Conservation (phyloP, 2,113 vertebrate species). For the Psephotus haematonotus region DNA sequence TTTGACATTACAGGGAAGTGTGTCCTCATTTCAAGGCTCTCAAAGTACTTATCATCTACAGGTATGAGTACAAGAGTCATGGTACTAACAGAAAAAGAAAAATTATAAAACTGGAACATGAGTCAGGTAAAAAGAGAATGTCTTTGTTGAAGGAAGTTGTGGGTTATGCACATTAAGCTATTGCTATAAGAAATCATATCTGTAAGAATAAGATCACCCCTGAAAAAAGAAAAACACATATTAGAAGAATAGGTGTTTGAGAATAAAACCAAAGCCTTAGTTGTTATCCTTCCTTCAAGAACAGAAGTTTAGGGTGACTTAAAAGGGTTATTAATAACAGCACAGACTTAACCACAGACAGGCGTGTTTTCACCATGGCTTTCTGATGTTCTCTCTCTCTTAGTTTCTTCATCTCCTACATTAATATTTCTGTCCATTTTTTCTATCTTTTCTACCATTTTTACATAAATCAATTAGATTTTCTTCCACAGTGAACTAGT, state of each 20-base stretch:
- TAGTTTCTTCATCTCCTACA: neutral
- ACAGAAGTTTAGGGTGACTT: neutral
- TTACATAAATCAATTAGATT: neutral
- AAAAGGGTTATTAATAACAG: neutral
- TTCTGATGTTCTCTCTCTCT: neutral
- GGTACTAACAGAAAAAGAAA: neutral
- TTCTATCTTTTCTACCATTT: neutral
- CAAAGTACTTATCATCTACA: accelerated
- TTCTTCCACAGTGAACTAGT: neutral
- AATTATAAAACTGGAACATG: neutral
- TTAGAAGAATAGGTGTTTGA: neutral
- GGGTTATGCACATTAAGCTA: neutral
- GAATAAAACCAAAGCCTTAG: neutral
- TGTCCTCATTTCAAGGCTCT: neutral
- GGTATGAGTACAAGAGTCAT: neutral
- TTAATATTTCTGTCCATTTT: neutral
- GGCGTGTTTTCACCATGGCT: neutral
- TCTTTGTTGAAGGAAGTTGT: neutral
- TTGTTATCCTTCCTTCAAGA: neutral
- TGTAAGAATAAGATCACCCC: neutral
- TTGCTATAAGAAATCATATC: neutral
- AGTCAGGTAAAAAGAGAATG: neutral
- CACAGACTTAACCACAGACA: neutral
- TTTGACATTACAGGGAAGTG: neutral
- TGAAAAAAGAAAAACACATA: neutral